Evolutionary conservation across 1,140 invertebrate genomes (phyloP).

Genomic region (Pseudomyrmex flavicornis): DNA sequence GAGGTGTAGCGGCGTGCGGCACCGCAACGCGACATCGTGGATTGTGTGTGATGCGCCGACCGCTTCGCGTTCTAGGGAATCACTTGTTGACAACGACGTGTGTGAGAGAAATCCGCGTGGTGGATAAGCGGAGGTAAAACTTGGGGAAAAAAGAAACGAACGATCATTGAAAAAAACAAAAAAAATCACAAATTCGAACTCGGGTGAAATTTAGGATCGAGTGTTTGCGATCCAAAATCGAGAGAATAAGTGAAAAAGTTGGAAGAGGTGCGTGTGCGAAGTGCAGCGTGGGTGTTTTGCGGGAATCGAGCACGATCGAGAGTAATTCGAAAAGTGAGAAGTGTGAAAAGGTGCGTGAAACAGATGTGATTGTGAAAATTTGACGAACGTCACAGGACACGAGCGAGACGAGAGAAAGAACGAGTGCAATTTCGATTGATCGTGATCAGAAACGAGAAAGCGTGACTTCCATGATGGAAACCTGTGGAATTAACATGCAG

Average conservation of each 20-base stretch:
- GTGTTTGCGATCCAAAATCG: background rate
- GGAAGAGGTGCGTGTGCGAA: background rate
- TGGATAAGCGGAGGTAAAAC: background rate
- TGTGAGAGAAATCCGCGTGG: slow-evolving; percentile 9
- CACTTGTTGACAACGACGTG: slow-evolving; percentile 69
- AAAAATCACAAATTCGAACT: too few relatives aligned
- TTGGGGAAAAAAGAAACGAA: background rate
- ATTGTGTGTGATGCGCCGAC: slow-evolving; percentile 44
- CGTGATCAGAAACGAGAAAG: slow-evolving; percentile 25
- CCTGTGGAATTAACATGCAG: background rate
- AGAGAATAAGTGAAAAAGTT: background rate
- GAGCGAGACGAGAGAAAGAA: background rate
- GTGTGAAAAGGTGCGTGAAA: background rate
- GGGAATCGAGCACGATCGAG: slow-evolving; percentile 1
- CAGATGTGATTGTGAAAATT: background rate
- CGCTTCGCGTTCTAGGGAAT: slow-evolving; percentile 51
- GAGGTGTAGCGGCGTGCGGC: slow-evolving; percentile 73
- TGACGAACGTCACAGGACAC: background rate
- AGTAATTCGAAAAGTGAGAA: background rate
- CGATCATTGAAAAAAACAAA: background rate
- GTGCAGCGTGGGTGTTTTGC: background rate
- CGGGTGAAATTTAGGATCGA: too few relatives aligned
- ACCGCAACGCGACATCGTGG: slow-evolving; percentile 68
- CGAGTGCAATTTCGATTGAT: slow-evolving; percentile 23
- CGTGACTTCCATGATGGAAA: slow-evolving; percentile 15